Evolutionary conservation across 2,113 vertebrate species (phyloP).

Genomic region (Pseudorectes ferrugineus): DNA sequence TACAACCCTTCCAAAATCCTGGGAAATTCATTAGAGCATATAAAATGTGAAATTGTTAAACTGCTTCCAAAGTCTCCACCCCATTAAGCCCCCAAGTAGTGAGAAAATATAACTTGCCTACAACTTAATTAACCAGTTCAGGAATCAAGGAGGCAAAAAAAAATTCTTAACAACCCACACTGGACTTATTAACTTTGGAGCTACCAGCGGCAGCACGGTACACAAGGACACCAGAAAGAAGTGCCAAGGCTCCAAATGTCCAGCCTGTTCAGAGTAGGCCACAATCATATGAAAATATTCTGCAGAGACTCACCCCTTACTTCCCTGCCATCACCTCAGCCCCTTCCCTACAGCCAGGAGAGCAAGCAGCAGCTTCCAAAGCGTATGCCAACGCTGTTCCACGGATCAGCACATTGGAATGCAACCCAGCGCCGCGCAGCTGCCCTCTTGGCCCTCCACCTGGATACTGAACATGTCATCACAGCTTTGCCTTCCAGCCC

Average conservation of each 20-base stretch:
- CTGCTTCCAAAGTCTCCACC: constrained; percentile 42
- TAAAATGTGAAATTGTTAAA: constrained; percentile 40
- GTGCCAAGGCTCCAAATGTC: background rate
- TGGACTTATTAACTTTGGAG: background rate
- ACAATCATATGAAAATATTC: background rate
- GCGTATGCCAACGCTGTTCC: constrained; percentile 44
- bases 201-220: background rate
- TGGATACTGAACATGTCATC: constrained; percentile 59
- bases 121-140: background rate
- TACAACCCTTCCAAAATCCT: constrained; percentile 33
- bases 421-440: constrained; percentile 12
- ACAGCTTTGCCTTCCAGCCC: constrained; percentile 53
- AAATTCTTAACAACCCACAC: background rate
- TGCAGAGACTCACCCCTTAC: constrained; percentile 32
- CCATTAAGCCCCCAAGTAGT: constrained; percentile 40
- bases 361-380: constrained; percentile 51
- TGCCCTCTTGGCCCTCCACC: constrained; percentile 58
- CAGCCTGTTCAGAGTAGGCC: background rate
- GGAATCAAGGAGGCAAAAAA: background rate
- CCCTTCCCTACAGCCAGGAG: constrained; percentile 49
- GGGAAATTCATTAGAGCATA: constrained; percentile 54
- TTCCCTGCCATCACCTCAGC: constrained; percentile 57
- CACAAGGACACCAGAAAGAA: background rate
- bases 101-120: constrained; percentile 29
- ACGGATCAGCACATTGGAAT: constrained; percentile 53